Evolutionary conservation across 2,113 vertebrate species (phyloP), one percentile per base, ranked within the genome.

Genomic region (Phrynosoma platyrhinos): DNA sequence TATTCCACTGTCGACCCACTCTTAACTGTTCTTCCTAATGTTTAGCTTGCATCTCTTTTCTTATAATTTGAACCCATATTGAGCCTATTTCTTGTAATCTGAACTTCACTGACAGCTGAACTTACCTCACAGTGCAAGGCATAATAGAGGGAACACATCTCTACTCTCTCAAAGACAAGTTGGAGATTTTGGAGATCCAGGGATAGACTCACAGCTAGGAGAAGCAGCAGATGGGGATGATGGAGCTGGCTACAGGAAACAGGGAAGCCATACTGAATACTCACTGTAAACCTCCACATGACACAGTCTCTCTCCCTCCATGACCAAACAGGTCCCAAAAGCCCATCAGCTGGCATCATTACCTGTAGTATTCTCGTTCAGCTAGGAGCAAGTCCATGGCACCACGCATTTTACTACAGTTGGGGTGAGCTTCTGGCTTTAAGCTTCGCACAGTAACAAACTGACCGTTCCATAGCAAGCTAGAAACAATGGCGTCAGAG

Each of bases 291-390:
- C 52, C 30, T 66, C 42, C 30, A 16, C 84, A 32, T 2, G 53
- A 47, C 32, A 74, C 79, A 85, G 83, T 47, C 9, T 64, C 58
- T n/a, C 6, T 83, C 82, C n/a, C 12, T n/a, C 42, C 25, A 30
- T 42, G 32, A 55, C 9, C 66, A n/a, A 36, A 25, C 4, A 18
- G 84, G 72, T 58, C 72, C 64, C 9, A 4, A 62, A 64, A 42
- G 9, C 18, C 74, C 14, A 2, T 16, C 64, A 32, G 13, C 10
- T n/a, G 14, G 14, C 16, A 23, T 75, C 16, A 23, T 81, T 82
- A 97, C 96, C 96, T 96, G 95, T 94, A 96, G 90, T 96, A 95
- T 52, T 95, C 91, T 69, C 96, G 96, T 89, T 97, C 97, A 12
- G 92, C 92, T 82, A 96, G 30, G 0, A 97, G 93, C 83, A 97